phyloP scores from a whole-genome alignment of 2,888 invertebrate genomes.

The Unio delphinus region DNA sequence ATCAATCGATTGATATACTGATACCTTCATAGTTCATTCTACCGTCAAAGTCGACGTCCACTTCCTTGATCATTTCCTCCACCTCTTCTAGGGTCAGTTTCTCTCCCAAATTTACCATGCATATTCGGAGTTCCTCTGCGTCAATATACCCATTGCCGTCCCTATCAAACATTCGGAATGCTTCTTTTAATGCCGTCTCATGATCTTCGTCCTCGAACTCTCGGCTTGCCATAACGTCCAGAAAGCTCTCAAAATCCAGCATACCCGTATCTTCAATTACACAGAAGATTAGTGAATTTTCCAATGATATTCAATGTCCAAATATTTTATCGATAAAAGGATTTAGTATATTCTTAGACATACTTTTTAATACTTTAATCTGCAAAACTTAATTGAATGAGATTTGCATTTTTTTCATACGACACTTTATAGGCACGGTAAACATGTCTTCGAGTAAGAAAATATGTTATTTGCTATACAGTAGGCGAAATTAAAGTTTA shows the following conservation, averaged over 20 bases:
- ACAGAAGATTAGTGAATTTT: too few species aligned
- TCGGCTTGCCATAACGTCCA: conserved; percentile 46
- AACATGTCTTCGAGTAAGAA: too few species aligned
- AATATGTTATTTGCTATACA: too few species aligned
- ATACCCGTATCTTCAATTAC: conserved; percentile 33
- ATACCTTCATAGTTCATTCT: conserved; percentile 95
- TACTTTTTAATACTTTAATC: too few species aligned
- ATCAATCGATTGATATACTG: neutral
- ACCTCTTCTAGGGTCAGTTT: conserved; percentile 99
- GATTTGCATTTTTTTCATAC: too few species aligned
- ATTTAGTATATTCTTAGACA: too few species aligned
- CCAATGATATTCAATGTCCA: too few species aligned
- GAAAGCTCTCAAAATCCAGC: conserved; percentile 48
- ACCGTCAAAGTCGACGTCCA: conserved; percentile 98
- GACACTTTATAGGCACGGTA: too few species aligned
- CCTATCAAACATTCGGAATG: conserved; percentile 89
- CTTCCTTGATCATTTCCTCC: conserved; percentile 99
- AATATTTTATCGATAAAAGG: too few species aligned
- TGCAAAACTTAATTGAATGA: too few species aligned
- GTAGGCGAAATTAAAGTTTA: too few species aligned
- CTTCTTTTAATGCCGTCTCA: conserved; percentile 46
- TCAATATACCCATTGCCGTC: conserved; percentile 99
- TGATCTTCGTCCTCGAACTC: conserved; percentile 52
- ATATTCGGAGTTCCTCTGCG: conserved; percentile 98
- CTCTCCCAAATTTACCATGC: conserved; percentile 99